Conservation (phyloP, 1,140 invertebrate species). For the Phthorimaea operculella region DNA sequence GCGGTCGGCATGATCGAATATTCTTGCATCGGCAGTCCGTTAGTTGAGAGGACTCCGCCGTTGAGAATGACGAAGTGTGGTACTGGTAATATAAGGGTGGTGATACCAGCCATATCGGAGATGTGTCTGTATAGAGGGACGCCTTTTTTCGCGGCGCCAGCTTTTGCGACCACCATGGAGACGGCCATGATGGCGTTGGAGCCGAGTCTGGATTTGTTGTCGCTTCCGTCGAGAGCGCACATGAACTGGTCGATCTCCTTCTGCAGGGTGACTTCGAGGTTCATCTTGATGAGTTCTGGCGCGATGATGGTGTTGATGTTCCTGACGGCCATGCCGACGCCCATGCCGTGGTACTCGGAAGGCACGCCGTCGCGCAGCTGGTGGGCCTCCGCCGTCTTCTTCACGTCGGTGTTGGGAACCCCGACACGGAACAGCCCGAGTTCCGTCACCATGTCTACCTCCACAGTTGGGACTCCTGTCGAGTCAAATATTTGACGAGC, state of each 20-base stretch:
- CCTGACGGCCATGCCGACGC: constrained; percentile 87
- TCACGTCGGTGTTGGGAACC: constrained; percentile 95
- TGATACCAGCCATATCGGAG: constrained; percentile 91
- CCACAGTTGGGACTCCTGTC: constrained; percentile 96
- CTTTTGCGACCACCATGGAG: constrained; percentile 94
- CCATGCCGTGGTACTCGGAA: constrained; percentile 89
- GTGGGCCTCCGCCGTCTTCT: constrained; percentile 92
- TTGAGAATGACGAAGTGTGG: constrained; percentile 99
- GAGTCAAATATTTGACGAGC: constrained; percentile 98
- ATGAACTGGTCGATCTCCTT: constrained; percentile 92
- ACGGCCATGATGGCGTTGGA: constrained; percentile 97
- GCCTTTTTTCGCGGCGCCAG: constrained; percentile 93
- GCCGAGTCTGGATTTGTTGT: constrained; percentile 93
- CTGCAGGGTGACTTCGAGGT: constrained; percentile 89
- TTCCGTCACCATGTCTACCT: constrained; percentile 88
- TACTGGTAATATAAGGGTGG: constrained; percentile 90
- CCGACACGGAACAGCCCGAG: constrained; percentile 92
- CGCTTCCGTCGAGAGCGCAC: constrained; percentile 92
- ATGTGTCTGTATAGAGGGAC: constrained; percentile 88
- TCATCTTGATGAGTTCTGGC: constrained; percentile 85
- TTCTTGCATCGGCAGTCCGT: constrained; percentile 98
- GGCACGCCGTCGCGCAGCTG: constrained; percentile 93
- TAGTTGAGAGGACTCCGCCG: constrained; percentile 96
- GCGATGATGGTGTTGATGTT: constrained; percentile 91
- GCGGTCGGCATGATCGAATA: constrained; percentile 92